Percentiles rank a stretch among this genome's conserved stretches.
Evolutionary conservation across 2,888 invertebrate species (phyloP).

Genomic region (Nomada fabriciana): DNA sequence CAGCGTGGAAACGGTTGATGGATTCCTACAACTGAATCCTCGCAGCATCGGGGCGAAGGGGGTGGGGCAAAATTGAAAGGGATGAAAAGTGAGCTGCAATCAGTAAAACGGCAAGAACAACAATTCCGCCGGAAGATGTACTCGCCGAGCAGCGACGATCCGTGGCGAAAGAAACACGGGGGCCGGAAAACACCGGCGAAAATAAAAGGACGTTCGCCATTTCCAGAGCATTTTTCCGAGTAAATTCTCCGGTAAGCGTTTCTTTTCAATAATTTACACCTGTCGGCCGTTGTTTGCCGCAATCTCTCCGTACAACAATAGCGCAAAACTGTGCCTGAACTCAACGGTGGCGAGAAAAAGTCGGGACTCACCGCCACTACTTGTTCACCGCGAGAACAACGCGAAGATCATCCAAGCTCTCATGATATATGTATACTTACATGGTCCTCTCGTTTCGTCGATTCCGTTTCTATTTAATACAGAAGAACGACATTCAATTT

Average conservation of each 20-base stretch:
- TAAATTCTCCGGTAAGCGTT: conserved; percentile 48
- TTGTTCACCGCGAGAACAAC: conserved; percentile 30
- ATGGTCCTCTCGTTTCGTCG: conserved; percentile 26
- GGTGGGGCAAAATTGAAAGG: conserved; percentile 11
- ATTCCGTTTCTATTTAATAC: neutral
- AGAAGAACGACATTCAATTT: no score
- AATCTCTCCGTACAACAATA: conserved; percentile 49
- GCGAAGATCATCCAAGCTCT: conserved; percentile 16
- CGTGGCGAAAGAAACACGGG: conserved; percentile 42
- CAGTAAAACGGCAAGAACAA: conserved; percentile 30
- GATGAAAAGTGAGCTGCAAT: conserved; percentile 28
- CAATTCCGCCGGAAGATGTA: conserved; percentile 23
- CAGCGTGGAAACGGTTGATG: conserved; percentile 8
- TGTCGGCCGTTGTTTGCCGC: conserved; percentile 45
- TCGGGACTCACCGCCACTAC: conserved; percentile 23
- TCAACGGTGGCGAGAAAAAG: conserved; percentile 25
- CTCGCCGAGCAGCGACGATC: conserved; percentile 30
- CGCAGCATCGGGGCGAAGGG: neutral
- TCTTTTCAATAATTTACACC: conserved; percentile 52
- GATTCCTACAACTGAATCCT: conserved; percentile 1
- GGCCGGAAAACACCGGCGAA: conserved; percentile 19
- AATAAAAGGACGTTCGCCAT: conserved; percentile 44
- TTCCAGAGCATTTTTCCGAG: conserved; percentile 46
- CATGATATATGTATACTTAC: conserved; percentile 23
- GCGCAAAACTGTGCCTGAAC: conserved; percentile 29